Evolutionary conservation across 2,888 invertebrate species (phyloP).

Genomic region (Noctuana brunneofusca): DNA sequence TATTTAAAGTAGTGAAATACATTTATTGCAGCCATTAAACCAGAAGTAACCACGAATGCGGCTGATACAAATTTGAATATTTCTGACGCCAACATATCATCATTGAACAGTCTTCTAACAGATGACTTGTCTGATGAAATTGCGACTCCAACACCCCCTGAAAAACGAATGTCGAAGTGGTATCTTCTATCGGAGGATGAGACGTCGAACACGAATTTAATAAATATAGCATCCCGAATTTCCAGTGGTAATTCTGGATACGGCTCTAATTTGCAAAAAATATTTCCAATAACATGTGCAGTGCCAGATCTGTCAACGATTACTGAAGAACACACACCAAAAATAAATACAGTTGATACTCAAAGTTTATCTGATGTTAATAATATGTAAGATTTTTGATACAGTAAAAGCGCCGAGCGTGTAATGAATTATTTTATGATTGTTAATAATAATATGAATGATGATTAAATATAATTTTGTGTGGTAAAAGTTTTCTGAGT

Average conservation of each 20-base stretch:
- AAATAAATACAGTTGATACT: conserved; percentile 38
- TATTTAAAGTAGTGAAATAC: too few relatives aligned
- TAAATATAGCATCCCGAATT: conserved; percentile 33
- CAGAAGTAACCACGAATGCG: not conserved
- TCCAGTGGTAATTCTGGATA: conserved; percentile 34
- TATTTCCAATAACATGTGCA: conserved; percentile 67
- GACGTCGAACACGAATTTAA: conserved; percentile 48
- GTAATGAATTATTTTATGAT: not conserved
- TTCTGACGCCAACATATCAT: conserved; percentile 39
- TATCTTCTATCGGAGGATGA: conserved; percentile 71
- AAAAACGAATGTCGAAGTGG: conserved; percentile 52
- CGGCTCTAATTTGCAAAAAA: conserved; percentile 59
- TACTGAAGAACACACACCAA: conserved; percentile 52
- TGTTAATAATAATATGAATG: too few relatives aligned
- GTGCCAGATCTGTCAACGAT: conserved; percentile 72
- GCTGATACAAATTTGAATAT: not conserved
- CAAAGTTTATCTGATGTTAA: conserved; percentile 13
- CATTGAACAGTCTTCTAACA: conserved; percentile 61
- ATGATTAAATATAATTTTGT: too few relatives aligned
- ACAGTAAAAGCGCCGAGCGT: not conserved
- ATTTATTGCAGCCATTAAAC: conserved; percentile 4
- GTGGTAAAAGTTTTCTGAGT: too few relatives aligned
- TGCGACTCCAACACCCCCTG: conserved; percentile 9
- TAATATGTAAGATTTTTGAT: not conserved
- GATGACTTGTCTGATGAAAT: conserved; percentile 66